These are phyloP conservation scores for Temnopleurus reevesii DNA, from an alignment of 53 echinoderm and acorn worm species.

Conservation along the genomic window DNA sequence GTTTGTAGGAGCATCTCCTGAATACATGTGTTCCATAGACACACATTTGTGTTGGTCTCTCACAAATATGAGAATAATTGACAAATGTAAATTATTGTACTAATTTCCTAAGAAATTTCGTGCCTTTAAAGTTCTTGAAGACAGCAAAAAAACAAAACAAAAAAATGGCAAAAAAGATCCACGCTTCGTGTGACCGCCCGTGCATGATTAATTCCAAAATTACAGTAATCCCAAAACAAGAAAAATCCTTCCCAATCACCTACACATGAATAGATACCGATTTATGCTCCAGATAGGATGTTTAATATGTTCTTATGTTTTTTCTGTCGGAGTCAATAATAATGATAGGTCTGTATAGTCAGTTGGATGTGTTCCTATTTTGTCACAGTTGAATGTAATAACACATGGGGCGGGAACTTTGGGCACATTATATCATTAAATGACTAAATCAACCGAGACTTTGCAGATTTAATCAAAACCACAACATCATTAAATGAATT, in stretches of 20 bases:
- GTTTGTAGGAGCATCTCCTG: too few species aligned
- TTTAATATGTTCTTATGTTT: not conserved
- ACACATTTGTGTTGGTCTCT: too few species aligned
- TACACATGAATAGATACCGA: not conserved
- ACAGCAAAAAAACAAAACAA: not conserved
- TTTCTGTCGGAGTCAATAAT: not conserved
- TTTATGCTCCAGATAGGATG: not conserved
- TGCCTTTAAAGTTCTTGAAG: not conserved
- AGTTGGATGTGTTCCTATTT: not conserved
- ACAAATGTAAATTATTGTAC: not conserved
- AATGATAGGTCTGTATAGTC: not conserved
- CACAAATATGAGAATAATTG: not conserved
- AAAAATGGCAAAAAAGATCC: not conserved
- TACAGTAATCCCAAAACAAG: not conserved
- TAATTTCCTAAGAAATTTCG: not conserved
- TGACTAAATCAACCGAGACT: slow-evolving; percentile 33
- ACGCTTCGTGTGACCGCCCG: not conserved
- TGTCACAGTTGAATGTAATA: not conserved
- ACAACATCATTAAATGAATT: slow-evolving; percentile 31
- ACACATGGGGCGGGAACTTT: not conserved
- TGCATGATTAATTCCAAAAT: slow-evolving; percentile 54
- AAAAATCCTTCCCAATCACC: not conserved
- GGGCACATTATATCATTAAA: slow-evolving; percentile 33
- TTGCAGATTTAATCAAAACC: not conserved
- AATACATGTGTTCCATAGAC: too few species aligned